These are phyloP conservation scores for Agriopis aurantiaria DNA, from an alignment of 2,888 invertebrate species.

Conservation along the genomic window DNA sequence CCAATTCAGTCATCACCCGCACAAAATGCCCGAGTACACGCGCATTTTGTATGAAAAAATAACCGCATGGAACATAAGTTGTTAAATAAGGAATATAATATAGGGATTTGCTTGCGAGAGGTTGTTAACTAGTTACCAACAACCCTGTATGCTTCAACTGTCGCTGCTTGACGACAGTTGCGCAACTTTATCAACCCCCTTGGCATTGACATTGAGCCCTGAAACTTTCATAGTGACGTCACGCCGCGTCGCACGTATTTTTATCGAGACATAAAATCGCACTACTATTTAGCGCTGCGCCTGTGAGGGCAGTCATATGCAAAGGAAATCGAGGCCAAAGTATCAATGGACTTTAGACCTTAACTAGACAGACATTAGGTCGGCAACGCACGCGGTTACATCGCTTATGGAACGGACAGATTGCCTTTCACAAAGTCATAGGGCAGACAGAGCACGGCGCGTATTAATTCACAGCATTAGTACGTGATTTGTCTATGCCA, in stretches of 20 bases:
- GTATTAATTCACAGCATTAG: conserved; percentile 33
- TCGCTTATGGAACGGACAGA: conserved; percentile 10
- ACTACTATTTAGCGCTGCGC: conserved; percentile 14
- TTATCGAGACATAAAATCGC: conserved; percentile 21
- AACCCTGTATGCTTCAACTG: no score
- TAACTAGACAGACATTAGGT: conserved; percentile 10
- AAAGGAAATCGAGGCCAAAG: conserved; percentile 6
- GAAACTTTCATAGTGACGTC: conserved; percentile 33
- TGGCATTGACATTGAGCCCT: conserved; percentile 29
- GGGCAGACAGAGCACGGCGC: conserved; percentile 34
- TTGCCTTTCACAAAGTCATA: conserved; percentile 38
- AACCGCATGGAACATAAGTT: no score
- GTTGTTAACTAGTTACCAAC: no score
- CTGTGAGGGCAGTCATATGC: conserved; percentile 10
- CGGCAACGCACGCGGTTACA: conserved; percentile 10
- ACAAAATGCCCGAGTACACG: no score
- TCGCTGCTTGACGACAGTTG: conserved; percentile 1
- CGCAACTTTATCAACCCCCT: conserved; percentile 20
- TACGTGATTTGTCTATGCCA: conserved; percentile 35
- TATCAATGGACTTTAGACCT: conserved; percentile 20
- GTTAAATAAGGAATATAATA: no score
- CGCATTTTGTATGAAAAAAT: no score
- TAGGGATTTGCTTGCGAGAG: no score
- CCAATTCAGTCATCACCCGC: no score
- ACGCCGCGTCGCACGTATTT: conserved; percentile 12